Evolutionary conservation across 2,113 vertebrate genomes (phyloP), one percentile per base, ranked within the genome.

Genomic region (Colius striatus): DNA sequence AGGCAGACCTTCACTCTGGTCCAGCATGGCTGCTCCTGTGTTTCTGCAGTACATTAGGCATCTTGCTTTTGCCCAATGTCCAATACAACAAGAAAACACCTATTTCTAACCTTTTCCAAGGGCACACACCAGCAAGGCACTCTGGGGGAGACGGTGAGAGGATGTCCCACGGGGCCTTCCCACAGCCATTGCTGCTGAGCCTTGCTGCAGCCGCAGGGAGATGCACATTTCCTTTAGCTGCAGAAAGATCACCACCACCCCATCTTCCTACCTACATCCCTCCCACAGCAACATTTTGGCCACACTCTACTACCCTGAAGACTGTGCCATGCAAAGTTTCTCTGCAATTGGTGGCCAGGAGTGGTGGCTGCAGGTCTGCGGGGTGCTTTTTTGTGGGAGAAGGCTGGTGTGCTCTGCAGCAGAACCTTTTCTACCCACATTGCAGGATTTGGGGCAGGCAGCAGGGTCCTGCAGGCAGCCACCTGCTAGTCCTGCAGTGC

Each of bases 11-110:
- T 18, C 1, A 4, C 38, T 18, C 38, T 19, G 51, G 41, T 38
- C 62, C 32, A 8, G 38, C 51, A 10, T 5, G 16, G 68, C 68
- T 25, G 16, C 38, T 73, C 21, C 68, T 3, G 0, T 3, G 1
- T 29, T 63, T 47, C 32, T 16, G 58, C 9, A 0, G 48, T 43
- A 16, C 5, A 2, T 54, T 16, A 13, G 48, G 21, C 32, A 36
- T 26, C 38, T 73, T 11, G 21, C 36, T 38, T 2, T 10, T 17
- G 22, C 21, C 1, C 0, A 2, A 48, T 63, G 41, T 47, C 50
- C 50, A 1, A 32, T 3, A 5, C 5, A 21, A 32, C 16, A 22
- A 65, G 60, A 36, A 47, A 84, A 51, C 3, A 25, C 23, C 66
- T 2, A 6, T 23, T 38, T 14, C 23, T 55, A 4, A 4, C 32